Evolutionary conservation across 2,797 vertebrate genomes (phyloP).

Genomic region (Acipenser ruthenus): DNA sequence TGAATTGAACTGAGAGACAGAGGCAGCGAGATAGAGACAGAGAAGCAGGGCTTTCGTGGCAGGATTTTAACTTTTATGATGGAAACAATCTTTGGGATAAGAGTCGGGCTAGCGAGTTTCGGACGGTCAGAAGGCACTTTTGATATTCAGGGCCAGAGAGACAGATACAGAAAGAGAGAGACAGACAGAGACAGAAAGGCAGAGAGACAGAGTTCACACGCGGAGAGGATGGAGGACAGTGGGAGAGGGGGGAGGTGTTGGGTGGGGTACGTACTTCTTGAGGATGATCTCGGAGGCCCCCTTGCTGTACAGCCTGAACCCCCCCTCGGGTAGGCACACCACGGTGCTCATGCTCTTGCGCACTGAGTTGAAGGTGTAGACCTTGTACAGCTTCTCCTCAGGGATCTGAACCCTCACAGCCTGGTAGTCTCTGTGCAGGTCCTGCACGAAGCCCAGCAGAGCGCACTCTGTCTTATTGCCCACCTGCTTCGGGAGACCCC

Average conservation of each 20-base stretch:
- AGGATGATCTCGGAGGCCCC: constrained; percentile 85
- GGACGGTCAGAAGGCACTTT: too few species aligned
- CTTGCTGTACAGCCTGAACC: constrained; percentile 86
- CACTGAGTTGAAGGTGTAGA: constrained; percentile 86
- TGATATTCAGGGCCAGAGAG: too few species aligned
- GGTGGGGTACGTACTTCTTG: constrained; percentile 68
- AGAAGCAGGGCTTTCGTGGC: too few species aligned
- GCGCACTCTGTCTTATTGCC: constrained; percentile 90
- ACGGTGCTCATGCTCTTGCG: constrained; percentile 90
- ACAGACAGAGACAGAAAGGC: too few species aligned
- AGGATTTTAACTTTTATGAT: too few species aligned
- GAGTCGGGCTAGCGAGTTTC: too few species aligned
- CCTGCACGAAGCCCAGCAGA: constrained; percentile 75
- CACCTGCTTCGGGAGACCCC: constrained; percentile 79
- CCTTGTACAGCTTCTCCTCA: constrained; percentile 82
- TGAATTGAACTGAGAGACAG: too few species aligned
- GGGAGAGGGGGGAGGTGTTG: neutral
- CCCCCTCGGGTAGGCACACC: constrained; percentile 67
- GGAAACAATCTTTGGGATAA: too few species aligned
- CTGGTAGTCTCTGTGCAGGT: constrained; percentile 71
- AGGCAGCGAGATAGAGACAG: too few species aligned
- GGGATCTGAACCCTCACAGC: constrained; percentile 76
- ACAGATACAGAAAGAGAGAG: too few species aligned
- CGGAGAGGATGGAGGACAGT: too few species aligned
- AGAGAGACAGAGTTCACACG: too few species aligned